These are phyloP conservation scores for Todiramphus saurophagus DNA, from an alignment of 2,113 vertebrate genomes.

Conservation along the genomic window DNA sequence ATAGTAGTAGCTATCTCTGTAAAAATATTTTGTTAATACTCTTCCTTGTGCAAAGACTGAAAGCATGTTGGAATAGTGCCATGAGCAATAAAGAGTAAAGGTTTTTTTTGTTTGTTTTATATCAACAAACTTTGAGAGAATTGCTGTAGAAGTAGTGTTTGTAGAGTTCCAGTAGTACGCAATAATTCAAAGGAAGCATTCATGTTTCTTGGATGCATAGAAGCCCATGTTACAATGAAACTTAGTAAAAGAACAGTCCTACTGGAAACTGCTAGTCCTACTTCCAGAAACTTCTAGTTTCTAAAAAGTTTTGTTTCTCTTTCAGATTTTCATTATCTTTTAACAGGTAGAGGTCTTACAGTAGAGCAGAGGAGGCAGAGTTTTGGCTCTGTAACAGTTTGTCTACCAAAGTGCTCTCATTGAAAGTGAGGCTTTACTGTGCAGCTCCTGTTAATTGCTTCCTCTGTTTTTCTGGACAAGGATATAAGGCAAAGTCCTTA, in stretches of 20 bases:
- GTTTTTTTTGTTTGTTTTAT: not conserved
- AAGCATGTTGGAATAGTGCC: not conserved
- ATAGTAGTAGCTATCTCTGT: not conserved
- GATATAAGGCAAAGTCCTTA: not conserved
- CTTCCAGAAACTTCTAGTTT: not conserved
- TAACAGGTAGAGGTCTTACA: not conserved
- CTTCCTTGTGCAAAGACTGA: not conserved
- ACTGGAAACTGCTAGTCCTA: not conserved
- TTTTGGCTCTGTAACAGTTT: not conserved
- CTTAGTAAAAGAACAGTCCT: not conserved
- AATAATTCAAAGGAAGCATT: not conserved
- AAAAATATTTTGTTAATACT: not conserved
- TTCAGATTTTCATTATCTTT: not conserved
- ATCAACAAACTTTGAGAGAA: not conserved
- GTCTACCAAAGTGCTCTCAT: not conserved
- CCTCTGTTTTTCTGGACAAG: not conserved
- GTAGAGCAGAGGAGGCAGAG: not conserved
- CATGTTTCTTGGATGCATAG: not conserved
- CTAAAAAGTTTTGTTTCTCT: not conserved
- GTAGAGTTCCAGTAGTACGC: not conserved
- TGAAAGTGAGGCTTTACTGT: not conserved
- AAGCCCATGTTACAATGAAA: not conserved
- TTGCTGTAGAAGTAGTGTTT: not conserved
- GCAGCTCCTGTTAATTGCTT: not conserved
- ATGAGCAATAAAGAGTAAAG: not conserved